phyloP scores from a whole-genome alignment of 2,888 invertebrate genomes.

The Lordiphosa fenestrarum region DNA sequence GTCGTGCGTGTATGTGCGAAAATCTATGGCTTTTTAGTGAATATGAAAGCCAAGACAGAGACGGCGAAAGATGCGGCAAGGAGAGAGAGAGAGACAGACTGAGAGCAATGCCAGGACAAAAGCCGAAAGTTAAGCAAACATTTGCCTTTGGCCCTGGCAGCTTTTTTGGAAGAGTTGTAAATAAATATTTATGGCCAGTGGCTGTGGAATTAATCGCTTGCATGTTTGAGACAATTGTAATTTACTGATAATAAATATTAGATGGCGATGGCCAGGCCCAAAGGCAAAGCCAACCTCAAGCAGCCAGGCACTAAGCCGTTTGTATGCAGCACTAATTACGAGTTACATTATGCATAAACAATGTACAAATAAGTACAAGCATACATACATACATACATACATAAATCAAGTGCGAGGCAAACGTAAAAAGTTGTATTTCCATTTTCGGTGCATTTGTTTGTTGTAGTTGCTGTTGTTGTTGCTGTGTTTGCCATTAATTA shows the following conservation, averaged over 20 bases:
- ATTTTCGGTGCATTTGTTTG: slow-evolving; percentile 25
- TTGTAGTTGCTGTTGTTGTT: slow-evolving; percentile 13
- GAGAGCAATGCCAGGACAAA: slow-evolving; percentile 34
- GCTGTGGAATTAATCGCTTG: slow-evolving; percentile 44
- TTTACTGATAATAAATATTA: slow-evolving; percentile 73
- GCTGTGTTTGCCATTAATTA: slow-evolving; percentile 69
- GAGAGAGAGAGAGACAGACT: slow-evolving; percentile 3
- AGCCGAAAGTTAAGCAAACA: slow-evolving; percentile 50
- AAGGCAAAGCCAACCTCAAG: slow-evolving; percentile 25
- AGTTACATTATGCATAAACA: slow-evolving; percentile 70
- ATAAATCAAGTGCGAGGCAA: slow-evolving; percentile 48
- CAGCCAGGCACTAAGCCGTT: slow-evolving; percentile 13
- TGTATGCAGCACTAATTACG: slow-evolving; percentile 61
- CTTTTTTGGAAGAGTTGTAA: slow-evolving; percentile 60
- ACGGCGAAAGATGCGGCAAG: background rate
- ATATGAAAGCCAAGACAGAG: slow-evolving; percentile 29
- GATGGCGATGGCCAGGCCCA: slow-evolving; percentile 35
- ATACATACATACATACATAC: background rate
- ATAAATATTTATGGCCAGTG: slow-evolving; percentile 68
- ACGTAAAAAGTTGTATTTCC: slow-evolving; percentile 25
- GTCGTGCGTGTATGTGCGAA: slow-evolving; percentile 17
- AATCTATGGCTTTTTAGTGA: slow-evolving; percentile 30
- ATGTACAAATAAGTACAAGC: slow-evolving; percentile 57
- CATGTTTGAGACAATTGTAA: slow-evolving; percentile 72
- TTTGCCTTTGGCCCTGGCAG: slow-evolving; percentile 62